phyloP scores from a whole-genome alignment of 2,797 vertebrate species.

The Tiaroga cobitis region DNA sequence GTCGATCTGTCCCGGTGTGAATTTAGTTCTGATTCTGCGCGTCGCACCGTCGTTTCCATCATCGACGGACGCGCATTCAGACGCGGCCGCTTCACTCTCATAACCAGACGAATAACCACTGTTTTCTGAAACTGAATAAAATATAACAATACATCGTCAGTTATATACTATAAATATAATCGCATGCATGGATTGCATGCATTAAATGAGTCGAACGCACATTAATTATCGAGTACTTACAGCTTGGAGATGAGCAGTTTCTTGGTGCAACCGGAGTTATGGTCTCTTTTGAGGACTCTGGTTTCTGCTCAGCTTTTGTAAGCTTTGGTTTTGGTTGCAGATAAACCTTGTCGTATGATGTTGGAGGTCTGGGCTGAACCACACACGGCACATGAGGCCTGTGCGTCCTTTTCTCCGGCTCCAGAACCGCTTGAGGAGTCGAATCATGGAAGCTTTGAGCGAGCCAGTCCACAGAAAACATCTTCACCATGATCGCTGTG shows the following conservation, averaged over 20 bases:
- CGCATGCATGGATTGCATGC: background rate
- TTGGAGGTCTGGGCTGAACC: slow-evolving; percentile 77
- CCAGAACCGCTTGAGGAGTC: background rate
- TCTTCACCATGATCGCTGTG: slow-evolving; percentile 71
- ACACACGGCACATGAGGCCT: slow-evolving; percentile 79
- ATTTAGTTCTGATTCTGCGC: slow-evolving; percentile 82
- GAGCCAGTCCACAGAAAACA: slow-evolving; percentile 81
- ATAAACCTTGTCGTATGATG: slow-evolving; percentile 63
- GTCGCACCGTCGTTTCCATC: slow-evolving; percentile 63
- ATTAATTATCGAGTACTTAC: slow-evolving; percentile 63
- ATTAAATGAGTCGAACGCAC: background rate
- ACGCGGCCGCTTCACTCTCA: slow-evolving; percentile 74
- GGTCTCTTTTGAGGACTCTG: slow-evolving; percentile 41
- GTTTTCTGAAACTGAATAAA: slow-evolving; percentile 69
- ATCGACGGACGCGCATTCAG: slow-evolving; percentile 67
- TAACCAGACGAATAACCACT: slow-evolving; percentile 78
- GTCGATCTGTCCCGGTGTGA: slow-evolving; percentile 83
- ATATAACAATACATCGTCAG: background rate
- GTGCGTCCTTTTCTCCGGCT: slow-evolving; percentile 20
- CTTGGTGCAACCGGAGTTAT: slow-evolving; percentile 46
- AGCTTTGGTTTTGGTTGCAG: slow-evolving; percentile 71
- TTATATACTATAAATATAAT: background rate
- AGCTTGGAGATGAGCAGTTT: slow-evolving; percentile 69
- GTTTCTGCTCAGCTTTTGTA: slow-evolving; percentile 23
- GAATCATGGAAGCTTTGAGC: slow-evolving; percentile 71